Percentiles rank a stretch among this genome's conserved stretches.
These are phyloP conservation scores for Athripsodes cinereus DNA, from an alignment of 2,888 invertebrate genomes.

Conservation along the genomic window DNA sequence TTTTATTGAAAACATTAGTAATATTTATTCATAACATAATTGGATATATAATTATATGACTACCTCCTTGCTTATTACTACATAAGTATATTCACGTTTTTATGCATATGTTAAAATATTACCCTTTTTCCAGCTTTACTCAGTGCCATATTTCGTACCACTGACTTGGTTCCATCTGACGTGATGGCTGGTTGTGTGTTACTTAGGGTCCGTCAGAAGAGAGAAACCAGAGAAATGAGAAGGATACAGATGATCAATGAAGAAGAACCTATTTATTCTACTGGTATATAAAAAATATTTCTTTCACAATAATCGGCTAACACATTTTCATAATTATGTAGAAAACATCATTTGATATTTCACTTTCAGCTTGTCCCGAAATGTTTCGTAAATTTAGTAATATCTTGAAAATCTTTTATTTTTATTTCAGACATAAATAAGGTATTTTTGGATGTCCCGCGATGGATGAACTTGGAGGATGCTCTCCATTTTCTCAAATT, in stretches of 20 bases:
- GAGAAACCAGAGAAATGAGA: constrained; percentile 65
- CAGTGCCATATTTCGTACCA: constrained; percentile 73
- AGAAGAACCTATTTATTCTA: constrained; percentile 61
- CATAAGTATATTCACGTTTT: too few relatives aligned
- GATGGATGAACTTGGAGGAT: constrained; percentile 76
- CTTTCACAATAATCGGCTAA: too few relatives aligned
- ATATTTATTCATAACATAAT: too few relatives aligned
- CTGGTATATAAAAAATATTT: constrained; percentile 39
- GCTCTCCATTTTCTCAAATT: constrained; percentile 73
- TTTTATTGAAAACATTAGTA: too few relatives aligned
- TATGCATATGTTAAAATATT: too few relatives aligned
- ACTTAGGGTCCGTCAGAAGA: constrained; percentile 69
- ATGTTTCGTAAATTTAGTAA: too few relatives aligned
- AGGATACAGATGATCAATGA: constrained; percentile 58
- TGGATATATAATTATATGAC: too few relatives aligned
- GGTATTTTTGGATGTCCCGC: constrained; percentile 59
- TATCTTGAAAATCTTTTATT: too few relatives aligned
- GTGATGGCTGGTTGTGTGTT: constrained; percentile 82
- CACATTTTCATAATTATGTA: too few relatives aligned
- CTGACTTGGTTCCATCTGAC: constrained; percentile 84
- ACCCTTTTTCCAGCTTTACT: constrained; percentile 51
- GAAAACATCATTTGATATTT: too few relatives aligned
- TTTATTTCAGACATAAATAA: constrained; percentile 40
- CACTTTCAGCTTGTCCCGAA: too few relatives aligned
- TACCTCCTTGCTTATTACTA: too few relatives aligned